Conservation (phyloP, 2,888 invertebrate species). For the Aporophyla nigra region DNA sequence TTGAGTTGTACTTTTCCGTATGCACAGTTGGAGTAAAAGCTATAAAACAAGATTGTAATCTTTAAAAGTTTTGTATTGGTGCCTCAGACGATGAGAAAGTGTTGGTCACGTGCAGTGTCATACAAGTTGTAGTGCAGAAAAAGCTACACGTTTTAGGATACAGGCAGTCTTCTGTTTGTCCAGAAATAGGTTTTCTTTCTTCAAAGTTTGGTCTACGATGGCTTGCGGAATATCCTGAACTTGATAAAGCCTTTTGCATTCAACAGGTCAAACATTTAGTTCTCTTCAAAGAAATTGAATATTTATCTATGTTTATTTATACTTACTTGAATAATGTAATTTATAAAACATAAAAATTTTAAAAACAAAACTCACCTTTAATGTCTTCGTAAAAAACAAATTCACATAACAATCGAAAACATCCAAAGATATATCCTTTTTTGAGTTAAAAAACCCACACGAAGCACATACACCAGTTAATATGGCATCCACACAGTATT, state of each 20-base stretch:
- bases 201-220: slow-evolving; percentile 13
- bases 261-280: slow-evolving; percentile 13
- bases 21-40: slow-evolving; percentile 16
- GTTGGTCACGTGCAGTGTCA: slow-evolving; percentile 44
- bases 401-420: slow-evolving; percentile 75
- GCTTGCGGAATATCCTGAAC: not conserved
- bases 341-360: not conserved
- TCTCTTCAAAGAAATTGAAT: not conserved
- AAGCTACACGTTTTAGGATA: slow-evolving; percentile 22
- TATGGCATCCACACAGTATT: slow-evolving; percentile 52
- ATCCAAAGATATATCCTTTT: slow-evolving; percentile 69
- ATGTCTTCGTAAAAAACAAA: slow-evolving; percentile 68
- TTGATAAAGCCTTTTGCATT: not conserved
- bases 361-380: slow-evolving; percentile 74
- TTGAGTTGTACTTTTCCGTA: slow-evolving; percentile 4
- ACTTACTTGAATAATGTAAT: not conserved
- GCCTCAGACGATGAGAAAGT: slow-evolving; percentile 50
- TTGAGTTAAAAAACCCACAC: slow-evolving; percentile 69
- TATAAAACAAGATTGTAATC: slow-evolving; percentile 40
- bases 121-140: slow-evolving; percentile 19
- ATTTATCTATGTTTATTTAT: not conserved
- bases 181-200: not conserved
- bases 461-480: slow-evolving; percentile 70
- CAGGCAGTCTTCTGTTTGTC: not conserved
- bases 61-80: slow-evolving; percentile 39